Evolutionary conservation across 2,797 vertebrate species (phyloP), one percentile per base, ranked within the genome.

Genomic region (Geotria australis): DNA sequence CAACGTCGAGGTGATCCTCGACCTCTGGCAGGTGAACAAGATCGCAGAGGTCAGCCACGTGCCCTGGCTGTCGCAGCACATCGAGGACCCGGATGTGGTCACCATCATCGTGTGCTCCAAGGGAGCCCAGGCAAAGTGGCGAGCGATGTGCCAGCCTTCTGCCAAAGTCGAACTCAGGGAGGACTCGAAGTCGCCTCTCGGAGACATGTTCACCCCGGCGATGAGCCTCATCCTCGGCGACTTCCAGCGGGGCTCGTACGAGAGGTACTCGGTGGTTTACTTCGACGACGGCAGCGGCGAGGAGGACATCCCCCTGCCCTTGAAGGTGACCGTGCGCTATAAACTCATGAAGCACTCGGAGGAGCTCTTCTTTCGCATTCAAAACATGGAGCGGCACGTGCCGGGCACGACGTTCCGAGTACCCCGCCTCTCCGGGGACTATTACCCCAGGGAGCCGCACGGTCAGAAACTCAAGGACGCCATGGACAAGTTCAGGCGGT

Each of bases 71-170:
- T 73, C 79, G 57, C 73, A 75, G 58, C 83, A 85, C 62, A 80
- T 80, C 47, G 75, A 72, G 10, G 70, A 72, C 3, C 68, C 72
- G 0, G 69, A 73, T 0, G 81, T 81, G n/a, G 94, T 89, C 60
- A 78, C 95, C 59, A 70, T 98, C 59, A 64, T 96, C 57, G 70
- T 98, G 45, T 98, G 89, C 56, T 98, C 91, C 1, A 72, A 62
- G 2, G 89, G 91, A 2, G 77, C 85, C 11, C 80, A 73, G 59
- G 81, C 81, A 38, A 98, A 96, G 51, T 98, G 91, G 86, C 74
- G 73, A 24, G 81, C 89, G 48, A 80, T 84, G 0, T 78, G 79
- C 3, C 59, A 46, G 1, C 24, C 24, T 24, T 68, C 72, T 9
- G 67, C 64, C 5, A 65, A 56, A 1, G 61, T 88, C 56, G 69